Conservation (phyloP, 92 coral and sea anemone genomes). For the Bergia sp. region DNA sequence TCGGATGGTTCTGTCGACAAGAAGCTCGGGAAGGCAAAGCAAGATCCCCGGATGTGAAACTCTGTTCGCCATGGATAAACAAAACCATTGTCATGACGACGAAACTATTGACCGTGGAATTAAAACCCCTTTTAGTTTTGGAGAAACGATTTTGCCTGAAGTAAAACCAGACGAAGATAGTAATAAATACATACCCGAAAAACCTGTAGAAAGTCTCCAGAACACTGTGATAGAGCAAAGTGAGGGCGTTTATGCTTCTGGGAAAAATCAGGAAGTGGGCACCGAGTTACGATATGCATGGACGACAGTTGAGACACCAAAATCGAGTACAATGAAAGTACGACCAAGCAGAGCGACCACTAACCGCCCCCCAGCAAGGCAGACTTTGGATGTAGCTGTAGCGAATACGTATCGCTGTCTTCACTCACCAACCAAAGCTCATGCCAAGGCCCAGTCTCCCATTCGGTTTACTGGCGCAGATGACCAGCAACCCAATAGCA, state of each 20-base stretch:
- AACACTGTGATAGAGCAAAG: neutral
- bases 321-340: neutral
- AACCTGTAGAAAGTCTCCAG: neutral
- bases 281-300: slow-evolving; percentile 33
- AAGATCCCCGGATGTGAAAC: slow-evolving; percentile 6
- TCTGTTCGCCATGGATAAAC: neutral
- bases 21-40: neutral
- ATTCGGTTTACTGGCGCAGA: neutral
- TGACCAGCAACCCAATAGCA: slow-evolving; percentile 7
- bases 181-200: neutral
- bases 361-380: slow-evolving; percentile 15
- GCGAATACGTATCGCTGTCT: slow-evolving; percentile 8
- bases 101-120: slow-evolving; percentile 17
- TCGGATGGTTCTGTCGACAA: slow-evolving; percentile 23
- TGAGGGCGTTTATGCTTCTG: neutral
- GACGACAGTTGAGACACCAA: slow-evolving; percentile 24
- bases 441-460: slow-evolving; percentile 3
- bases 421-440: neutral
- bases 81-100: slow-evolving; percentile 13
- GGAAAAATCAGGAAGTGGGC: neutral
- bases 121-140: slow-evolving; percentile 10
- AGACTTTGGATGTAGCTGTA: neutral
- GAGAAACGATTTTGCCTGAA: neutral
- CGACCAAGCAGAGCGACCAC: neutral
- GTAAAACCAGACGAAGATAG: slow-evolving; percentile 2